Conservation (phyloP, 2,113 vertebrate species). For the Sprattus sprattus region DNA sequence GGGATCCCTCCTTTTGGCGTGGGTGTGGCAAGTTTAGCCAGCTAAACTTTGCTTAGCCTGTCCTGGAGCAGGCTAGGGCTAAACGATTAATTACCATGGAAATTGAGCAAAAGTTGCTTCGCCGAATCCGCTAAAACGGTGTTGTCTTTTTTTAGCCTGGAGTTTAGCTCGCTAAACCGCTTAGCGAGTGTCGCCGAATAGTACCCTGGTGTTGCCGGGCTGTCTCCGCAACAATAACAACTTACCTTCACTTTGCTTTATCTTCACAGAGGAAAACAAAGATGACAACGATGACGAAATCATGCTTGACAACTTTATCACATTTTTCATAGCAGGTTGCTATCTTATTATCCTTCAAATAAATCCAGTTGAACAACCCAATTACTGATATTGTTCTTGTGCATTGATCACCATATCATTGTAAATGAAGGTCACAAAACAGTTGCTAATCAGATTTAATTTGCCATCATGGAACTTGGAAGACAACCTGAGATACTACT, state of each 20-base stretch:
- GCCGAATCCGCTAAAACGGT: too few species aligned
- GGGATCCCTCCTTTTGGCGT: too few species aligned
- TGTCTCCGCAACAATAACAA: not conserved
- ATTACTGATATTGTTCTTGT: not conserved
- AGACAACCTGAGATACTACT: slow-evolving; percentile 82
- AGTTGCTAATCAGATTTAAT: slow-evolving; percentile 82
- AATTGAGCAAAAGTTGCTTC: too few species aligned
- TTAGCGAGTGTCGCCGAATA: too few species aligned
- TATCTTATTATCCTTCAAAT: not conserved
- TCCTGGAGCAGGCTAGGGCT: too few species aligned
- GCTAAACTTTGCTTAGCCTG: too few species aligned
- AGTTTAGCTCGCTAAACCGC: too few species aligned
- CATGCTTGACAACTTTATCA: slow-evolving; percentile 90
- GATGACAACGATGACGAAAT: slow-evolving; percentile 74
- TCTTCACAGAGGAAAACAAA: slow-evolving; percentile 71
- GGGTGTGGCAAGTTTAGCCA: too few species aligned
- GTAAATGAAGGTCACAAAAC: slow-evolving; percentile 85
- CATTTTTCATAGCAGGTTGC: slow-evolving; percentile 88
- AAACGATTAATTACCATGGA: too few species aligned
- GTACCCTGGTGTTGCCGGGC: too few species aligned
- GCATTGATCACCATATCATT: not conserved
- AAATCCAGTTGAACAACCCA: not conserved
- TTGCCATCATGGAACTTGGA: slow-evolving; percentile 84
- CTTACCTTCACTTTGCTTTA: not conserved
- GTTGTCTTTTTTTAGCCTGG: too few species aligned